Conservation (phyloP, 2,888 invertebrate genomes). For the Perithous albicinctus region DNA sequence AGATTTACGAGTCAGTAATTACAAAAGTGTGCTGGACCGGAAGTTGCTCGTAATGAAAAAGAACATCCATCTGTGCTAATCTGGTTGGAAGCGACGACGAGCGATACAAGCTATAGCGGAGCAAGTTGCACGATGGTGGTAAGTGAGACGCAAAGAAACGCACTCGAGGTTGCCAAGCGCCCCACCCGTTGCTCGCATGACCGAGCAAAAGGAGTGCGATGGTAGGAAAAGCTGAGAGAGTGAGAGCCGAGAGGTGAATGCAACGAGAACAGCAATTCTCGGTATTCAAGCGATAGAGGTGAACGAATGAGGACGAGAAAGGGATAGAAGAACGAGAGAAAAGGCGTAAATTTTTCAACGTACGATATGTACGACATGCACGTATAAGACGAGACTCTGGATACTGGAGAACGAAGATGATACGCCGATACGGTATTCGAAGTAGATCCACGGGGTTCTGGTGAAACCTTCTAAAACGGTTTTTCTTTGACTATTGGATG, state of each 20-base stretch:
- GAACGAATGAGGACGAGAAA: constrained; percentile 19
- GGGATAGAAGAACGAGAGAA: background rate
- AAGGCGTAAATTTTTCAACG: constrained; percentile 40
- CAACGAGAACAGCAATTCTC: constrained; percentile 12
- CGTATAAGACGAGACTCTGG: constrained; percentile 18
- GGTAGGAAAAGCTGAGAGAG: too few species aligned
- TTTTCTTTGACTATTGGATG: constrained; percentile 27
- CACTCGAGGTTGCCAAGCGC: constrained; percentile 34
- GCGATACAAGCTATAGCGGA: background rate
- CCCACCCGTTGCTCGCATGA: constrained; percentile 34
- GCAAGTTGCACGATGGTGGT: constrained; percentile 6
- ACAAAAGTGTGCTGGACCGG: constrained; percentile 41
- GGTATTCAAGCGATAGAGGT: constrained; percentile 14
- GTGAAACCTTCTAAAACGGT: constrained; percentile 21
- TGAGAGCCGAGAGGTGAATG: constrained; percentile 13
- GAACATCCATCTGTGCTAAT: constrained; percentile 55
- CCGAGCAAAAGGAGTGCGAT: constrained; percentile 19
- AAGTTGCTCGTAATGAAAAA: constrained; percentile 47
- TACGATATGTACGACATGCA: constrained; percentile 40
- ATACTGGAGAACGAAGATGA: background rate
- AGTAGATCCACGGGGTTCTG: constrained; percentile 16
- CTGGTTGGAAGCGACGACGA: constrained; percentile 27
- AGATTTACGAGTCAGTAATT: constrained; percentile 47
- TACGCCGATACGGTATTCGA: constrained; percentile 30
- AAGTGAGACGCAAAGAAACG: constrained; percentile 60